These are phyloP conservation scores for Dryobota labecula DNA, from an alignment of 2,888 invertebrate species.

Conservation along the genomic window DNA sequence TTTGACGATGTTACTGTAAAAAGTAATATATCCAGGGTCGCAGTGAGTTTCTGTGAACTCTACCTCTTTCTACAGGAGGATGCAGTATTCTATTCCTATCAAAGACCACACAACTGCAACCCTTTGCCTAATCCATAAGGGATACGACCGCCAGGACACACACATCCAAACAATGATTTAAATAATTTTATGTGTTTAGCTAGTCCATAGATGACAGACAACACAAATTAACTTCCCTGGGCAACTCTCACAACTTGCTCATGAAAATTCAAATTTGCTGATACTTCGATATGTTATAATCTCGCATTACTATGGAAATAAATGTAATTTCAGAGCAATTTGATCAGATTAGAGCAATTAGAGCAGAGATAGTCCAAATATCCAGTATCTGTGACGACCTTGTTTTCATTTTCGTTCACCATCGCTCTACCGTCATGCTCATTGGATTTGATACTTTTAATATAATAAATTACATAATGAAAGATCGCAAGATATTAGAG, in stretches of 20 bases:
- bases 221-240: conserved; percentile 34
- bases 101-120: conserved; percentile 18
- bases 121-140: conserved; percentile 9
- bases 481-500: neutral
- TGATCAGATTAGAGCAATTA: conserved; percentile 71
- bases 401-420: conserved; percentile 87
- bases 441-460: conserved; percentile 66
- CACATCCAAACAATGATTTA: conserved; percentile 13
- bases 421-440: conserved; percentile 71
- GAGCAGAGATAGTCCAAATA: conserved; percentile 81
- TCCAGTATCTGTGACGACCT: conserved; percentile 85
- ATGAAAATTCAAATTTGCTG: conserved; percentile 48
- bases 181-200: conserved; percentile 40
- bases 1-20: neutral
- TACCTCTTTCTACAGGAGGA: neutral
- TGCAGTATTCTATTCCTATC: conserved; percentile 3
- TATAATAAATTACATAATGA: conserved; percentile 75
- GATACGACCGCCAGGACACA: conserved; percentile 31
- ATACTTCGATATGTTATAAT: conserved; percentile 24
- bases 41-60: neutral
- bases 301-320: conserved; percentile 22
- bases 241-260: conserved; percentile 41
- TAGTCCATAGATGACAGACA: conserved; percentile 20
- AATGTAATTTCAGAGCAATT: conserved; percentile 55
- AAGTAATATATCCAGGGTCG: too few relatives aligned